Evolutionary conservation across 2,888 invertebrate species (phyloP).

Genomic region (Caenorhabditis drosophilae): DNA sequence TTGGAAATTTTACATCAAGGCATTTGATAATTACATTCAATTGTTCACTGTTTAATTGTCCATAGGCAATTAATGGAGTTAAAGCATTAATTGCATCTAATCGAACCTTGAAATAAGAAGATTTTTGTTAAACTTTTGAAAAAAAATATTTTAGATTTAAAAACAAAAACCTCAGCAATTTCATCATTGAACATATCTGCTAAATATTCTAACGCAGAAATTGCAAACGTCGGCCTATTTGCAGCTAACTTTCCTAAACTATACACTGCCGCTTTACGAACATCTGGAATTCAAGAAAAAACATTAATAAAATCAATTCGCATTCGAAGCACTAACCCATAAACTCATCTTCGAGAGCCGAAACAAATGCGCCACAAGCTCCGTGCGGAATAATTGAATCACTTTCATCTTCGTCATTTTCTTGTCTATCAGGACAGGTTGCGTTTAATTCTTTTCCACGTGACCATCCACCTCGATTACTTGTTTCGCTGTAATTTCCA

Average conservation of each 20-base stretch:
- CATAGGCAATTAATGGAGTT: conserved; percentile 85
- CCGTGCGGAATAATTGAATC: conserved; percentile 86
- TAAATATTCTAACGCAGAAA: conserved; percentile 86
- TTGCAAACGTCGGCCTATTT: conserved; percentile 79
- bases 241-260: conserved; percentile 87
- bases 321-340: conserved; percentile 76
- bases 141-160: background rate
- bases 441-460: conserved; percentile 45
- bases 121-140: background rate
- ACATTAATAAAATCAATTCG: background rate
- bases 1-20: conserved; percentile 77
- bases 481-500: background rate
- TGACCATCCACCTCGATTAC: conserved; percentile 42
- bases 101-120: conserved; percentile 63
- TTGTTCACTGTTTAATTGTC: conserved; percentile 90
- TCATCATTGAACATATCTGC: conserved; percentile 99
- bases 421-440: conserved; percentile 18
- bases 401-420: conserved; percentile 74
- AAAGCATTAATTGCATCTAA: conserved; percentile 92
- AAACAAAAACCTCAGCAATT: conserved; percentile 87
- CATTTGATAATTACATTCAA: conserved; percentile 92
- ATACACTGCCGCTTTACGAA: conserved; percentile 90
- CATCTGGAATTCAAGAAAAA: conserved; percentile 75
- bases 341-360: conserved; percentile 96
- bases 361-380: conserved; percentile 96